These are phyloP conservation scores for Notolepis coatsorum DNA, from an alignment of 2,797 vertebrate species.

Conservation along the genomic window DNA sequence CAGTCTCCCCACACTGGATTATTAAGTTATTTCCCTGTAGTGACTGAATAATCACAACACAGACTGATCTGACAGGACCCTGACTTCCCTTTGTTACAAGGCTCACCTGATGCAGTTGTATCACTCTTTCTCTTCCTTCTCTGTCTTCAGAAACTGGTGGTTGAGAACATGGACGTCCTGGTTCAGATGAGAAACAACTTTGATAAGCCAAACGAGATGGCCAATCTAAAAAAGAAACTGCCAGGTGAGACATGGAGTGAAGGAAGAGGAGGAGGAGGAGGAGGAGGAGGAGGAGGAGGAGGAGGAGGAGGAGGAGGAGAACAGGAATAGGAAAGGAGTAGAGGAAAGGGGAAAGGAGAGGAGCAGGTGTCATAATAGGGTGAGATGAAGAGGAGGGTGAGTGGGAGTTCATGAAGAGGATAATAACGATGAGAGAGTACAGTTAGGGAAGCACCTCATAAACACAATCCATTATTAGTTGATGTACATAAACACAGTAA, in stretches of 20 bases:
- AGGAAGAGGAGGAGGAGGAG: background rate
- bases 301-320: background rate
- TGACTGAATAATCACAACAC: background rate
- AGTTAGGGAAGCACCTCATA: too few relatives aligned
- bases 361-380: too few relatives aligned
- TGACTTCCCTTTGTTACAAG: slow-evolving; percentile 1
- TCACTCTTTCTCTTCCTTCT: slow-evolving; percentile 21
- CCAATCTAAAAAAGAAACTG: slow-evolving; percentile 82
- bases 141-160: slow-evolving; percentile 88
- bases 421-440: too few relatives aligned
- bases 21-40: too few relatives aligned
- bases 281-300: background rate
- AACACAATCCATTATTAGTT: too few relatives aligned
- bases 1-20: too few relatives aligned
- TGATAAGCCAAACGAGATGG: slow-evolving; percentile 85
- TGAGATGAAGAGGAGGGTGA: too few relatives aligned
- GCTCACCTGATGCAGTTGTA: slow-evolving; percentile 9
- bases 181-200: slow-evolving; percentile 92
- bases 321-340: background rate
- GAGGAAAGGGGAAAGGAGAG: background rate
- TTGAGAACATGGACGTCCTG: slow-evolving; percentile 94
- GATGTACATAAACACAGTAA: too few relatives aligned
- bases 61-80: slow-evolving; percentile 10
- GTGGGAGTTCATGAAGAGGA: too few relatives aligned
- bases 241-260: slow-evolving; percentile 76